Percentiles rank a stretch among this genome's conserved stretches.
These are phyloP conservation scores for Ommatoiulus sabulosus DNA, from an alignment of 2,888 invertebrate genomes.

Conservation along the genomic window DNA sequence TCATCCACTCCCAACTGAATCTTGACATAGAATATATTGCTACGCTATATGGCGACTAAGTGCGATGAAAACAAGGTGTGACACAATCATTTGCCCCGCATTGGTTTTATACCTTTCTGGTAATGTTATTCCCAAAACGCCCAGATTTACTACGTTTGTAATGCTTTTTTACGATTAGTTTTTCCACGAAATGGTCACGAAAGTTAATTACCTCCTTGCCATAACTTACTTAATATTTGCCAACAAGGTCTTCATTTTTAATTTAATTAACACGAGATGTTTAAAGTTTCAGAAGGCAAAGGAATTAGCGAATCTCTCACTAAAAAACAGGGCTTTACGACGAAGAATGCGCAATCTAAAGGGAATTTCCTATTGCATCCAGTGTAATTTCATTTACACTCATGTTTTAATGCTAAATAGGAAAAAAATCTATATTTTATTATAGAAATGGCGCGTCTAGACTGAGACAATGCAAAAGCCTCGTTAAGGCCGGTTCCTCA, in stretches of 20 bases:
- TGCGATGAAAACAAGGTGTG: background rate
- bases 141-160: constrained; percentile 5
- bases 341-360: background rate
- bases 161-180: background rate
- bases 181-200: background rate
- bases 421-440: background rate
- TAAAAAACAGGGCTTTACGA: background rate
- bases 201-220: background rate
- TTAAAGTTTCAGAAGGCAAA: background rate
- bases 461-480: background rate
- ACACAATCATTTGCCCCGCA: background rate
- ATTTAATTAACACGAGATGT: background rate
- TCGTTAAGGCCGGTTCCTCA: background rate
- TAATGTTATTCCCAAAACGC: background rate
- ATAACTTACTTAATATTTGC: background rate
- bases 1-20: background rate
- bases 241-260: background rate
- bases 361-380: background rate
- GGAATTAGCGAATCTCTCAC: constrained; percentile 5
- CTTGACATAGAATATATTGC: background rate
- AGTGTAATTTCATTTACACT: background rate
- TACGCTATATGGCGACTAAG: background rate
- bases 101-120: background rate
- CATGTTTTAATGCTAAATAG: background rate
- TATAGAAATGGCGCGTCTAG: background rate